Evolutionary conservation across 1,140 invertebrate species (phyloP).

Genomic region (Copidosoma floridanum): DNA sequence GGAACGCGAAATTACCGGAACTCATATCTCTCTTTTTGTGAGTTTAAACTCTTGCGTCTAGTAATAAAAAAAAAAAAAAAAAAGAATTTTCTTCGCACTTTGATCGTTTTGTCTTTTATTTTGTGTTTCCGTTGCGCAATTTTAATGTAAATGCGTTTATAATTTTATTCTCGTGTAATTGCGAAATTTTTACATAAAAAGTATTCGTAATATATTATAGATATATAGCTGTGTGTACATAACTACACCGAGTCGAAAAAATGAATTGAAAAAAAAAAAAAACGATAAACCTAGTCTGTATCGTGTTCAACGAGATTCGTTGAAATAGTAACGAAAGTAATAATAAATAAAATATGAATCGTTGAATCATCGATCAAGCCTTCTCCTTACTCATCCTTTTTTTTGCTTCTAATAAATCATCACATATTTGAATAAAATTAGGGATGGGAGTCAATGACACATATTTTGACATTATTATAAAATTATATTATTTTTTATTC

Average conservation of each 20-base stretch:
- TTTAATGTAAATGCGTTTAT: slow-evolving; percentile 21
- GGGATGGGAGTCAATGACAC: no score
- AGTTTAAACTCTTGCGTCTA: neutral
- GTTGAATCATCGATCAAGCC: slow-evolving; percentile 14
- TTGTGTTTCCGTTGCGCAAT: slow-evolving; percentile 18
- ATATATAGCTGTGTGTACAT: slow-evolving; percentile 9
- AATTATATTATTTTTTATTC: slow-evolving; percentile 5
- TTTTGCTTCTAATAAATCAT: no score
- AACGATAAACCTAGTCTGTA: slow-evolving; percentile 30
- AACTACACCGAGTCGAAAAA: slow-evolving; percentile 14
- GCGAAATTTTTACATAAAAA: slow-evolving; percentile 27
- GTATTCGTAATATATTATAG: slow-evolving; percentile 13
- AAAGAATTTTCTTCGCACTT: neutral
- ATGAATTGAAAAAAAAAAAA: slow-evolving; percentile 22
- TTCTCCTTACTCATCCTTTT: neutral
- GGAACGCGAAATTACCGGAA: slow-evolving; percentile 16
- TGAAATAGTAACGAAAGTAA: slow-evolving; percentile 27
- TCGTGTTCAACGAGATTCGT: slow-evolving; percentile 28
- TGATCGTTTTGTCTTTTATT: neutral
- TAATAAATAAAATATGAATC: slow-evolving; percentile 29
- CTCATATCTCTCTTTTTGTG: neutral
- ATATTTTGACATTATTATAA: no score
- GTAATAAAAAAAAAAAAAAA: neutral
- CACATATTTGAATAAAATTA: no score
- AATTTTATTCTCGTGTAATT: slow-evolving; percentile 17